These are phyloP conservation scores for Timema podura DNA, from an alignment of 2,888 invertebrate genomes.

Conservation along the genomic window DNA sequence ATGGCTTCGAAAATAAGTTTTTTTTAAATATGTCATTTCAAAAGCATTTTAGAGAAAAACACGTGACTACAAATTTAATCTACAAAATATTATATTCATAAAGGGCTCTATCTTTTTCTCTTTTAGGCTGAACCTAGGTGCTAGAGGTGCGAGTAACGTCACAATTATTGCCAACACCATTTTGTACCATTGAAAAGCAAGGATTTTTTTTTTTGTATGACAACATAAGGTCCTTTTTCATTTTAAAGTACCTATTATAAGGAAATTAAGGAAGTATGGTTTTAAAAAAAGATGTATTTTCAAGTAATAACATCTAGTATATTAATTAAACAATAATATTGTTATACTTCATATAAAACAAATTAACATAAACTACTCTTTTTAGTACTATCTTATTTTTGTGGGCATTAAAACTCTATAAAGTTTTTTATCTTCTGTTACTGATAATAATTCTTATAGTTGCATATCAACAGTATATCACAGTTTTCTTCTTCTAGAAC, in stretches of 20 bases:
- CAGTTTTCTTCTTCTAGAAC: not conserved
- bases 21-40: not conserved
- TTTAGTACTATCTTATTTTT: not conserved
- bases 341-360: not conserved
- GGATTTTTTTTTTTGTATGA: not conserved
- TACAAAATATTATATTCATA: not conserved
- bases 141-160: not conserved
- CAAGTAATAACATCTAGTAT: not conserved
- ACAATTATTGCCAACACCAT: not conserved
- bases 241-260: not conserved
- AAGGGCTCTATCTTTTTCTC: not conserved
- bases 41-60: not conserved
- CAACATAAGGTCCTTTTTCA: not conserved
- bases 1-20: too few species aligned
- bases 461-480: not conserved
- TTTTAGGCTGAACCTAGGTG: not conserved
- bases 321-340: not conserved
- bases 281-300: not conserved
- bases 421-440: too few species aligned
- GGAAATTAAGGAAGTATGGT: not conserved
- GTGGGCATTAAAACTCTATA: too few species aligned
- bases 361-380: not conserved
- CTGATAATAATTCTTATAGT: not conserved
- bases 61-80: not conserved
- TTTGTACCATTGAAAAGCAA: not conserved